Evolutionary conservation across 2,888 invertebrate genomes (phyloP).

Genomic region (Rambutsinella grinnellia): DNA sequence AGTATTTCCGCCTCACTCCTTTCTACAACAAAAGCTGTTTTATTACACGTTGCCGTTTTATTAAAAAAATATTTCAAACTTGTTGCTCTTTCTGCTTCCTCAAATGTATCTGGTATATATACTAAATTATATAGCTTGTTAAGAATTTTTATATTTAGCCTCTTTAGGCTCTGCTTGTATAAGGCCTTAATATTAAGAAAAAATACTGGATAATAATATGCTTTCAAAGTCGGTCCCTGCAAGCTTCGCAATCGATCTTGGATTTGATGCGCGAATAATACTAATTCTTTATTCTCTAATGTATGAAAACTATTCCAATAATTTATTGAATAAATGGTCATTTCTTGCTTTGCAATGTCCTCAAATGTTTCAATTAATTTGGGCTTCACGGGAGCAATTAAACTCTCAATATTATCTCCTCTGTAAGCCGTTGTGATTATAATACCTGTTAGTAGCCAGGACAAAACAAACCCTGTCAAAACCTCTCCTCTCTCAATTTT

Average conservation of each 20-base stretch:
- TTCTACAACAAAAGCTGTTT: neutral
- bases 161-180: neutral
- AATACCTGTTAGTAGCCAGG: neutral
- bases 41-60: neutral
- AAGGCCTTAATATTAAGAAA: neutral
- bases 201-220: no score
- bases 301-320: neutral
- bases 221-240: no score
- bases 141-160: neutral
- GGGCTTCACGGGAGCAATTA: no score
- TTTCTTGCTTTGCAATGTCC: neutral
- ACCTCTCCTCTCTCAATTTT: no score
- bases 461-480: no score
- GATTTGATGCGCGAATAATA: no score
- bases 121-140: no score
- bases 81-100: no score
- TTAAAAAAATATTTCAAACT: no score
- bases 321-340: slow-evolving; percentile 7
- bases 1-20: neutral
- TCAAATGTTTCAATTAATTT: neutral
- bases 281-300: no score
- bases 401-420: slow-evolving; percentile 4
- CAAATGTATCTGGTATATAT: no score
- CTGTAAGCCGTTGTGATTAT: neutral
- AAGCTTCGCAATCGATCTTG: no score